Base-by-base conservation (phyloP, 2,888 invertebrate genomes). In the Gastracanthus pulcherrimus region DNA sequence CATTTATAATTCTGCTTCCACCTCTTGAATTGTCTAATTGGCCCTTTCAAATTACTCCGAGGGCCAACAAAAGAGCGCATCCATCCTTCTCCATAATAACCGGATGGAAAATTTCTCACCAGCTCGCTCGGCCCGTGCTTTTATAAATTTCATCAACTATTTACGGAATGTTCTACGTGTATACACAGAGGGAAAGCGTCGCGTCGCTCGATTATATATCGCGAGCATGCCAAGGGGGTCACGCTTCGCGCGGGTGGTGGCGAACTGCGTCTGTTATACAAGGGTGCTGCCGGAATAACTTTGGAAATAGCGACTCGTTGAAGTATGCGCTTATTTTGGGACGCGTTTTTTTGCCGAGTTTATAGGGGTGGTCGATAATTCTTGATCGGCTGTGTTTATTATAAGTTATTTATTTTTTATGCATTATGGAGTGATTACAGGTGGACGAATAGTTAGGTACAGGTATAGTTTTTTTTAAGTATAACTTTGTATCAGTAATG, bases 81-180 rank as follows among this genome's bases (percentile, higher is more conserved):
- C n/a, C 19, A n/a, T n/a, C n/a, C n/a, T n/a, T n/a, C n/a, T n/a
- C n/a, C n/a, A n/a, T n/a, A n/a, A n/a, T n/a, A n/a, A n/a, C 29
- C 58, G 58, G 19, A n/a, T 48, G 58, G 26, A 29, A 58, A 26
- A 58, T 58, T 58, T 58, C 31, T 45, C 29, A n/a, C n/a, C 19
- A 9, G n/a, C n/a, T 45, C 55, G 55, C 0, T n/a, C 6, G 19
- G 19, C 36, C 16, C 6, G 45, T 23, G 67, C 67, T 31, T 64
- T 67, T 67, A 67, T 76, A 55, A n/a, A 76, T 76, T 67, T 76
- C 34, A n/a, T 23, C 19, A 76, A 69, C 69, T 69, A 76, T 76
- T 69, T 45, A 45, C 23, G 69, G 69, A 76, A 76, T 76, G 60
- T 38, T 55, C 29, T 16, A 38, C 9, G 60, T n/a, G 16, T 58